These are phyloP conservation scores for Barbus barbus DNA, from an alignment of 2,113 vertebrate species.

Conservation along the genomic window DNA sequence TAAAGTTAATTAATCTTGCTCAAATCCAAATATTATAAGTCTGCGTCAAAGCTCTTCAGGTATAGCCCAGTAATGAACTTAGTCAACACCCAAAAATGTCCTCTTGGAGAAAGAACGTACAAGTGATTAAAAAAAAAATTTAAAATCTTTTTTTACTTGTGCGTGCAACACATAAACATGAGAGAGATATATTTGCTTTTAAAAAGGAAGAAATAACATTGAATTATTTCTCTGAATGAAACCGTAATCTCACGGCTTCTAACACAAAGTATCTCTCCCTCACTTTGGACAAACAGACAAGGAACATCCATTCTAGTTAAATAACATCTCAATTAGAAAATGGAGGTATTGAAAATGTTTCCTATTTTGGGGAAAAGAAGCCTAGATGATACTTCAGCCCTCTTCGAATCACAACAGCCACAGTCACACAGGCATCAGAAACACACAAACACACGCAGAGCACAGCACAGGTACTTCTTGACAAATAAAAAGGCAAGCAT, in stretches of 20 bases:
- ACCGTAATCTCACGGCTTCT: no score
- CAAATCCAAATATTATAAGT: not conserved
- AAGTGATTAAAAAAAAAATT: not conserved
- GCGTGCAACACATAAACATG: conserved; percentile 18
- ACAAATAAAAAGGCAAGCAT: conserved; percentile 46
- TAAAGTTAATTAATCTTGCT: not conserved
- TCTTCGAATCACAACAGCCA: conserved; percentile 34
- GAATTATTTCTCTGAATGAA: conserved; percentile 1
- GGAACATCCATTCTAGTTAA: conserved; percentile 36
- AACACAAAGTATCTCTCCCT: not conserved
- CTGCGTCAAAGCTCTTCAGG: not conserved
- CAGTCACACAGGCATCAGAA: conserved; percentile 17
- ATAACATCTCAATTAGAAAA: conserved; percentile 2
- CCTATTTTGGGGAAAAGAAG: conserved; percentile 25
- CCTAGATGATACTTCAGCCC: conserved; percentile 40
- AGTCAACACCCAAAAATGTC: not conserved
- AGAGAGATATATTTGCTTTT: not conserved
- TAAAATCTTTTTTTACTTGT: conserved; percentile 8
- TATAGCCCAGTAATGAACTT: conserved; percentile 11
- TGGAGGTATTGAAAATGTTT: not conserved
- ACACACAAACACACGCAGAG: conserved; percentile 9
- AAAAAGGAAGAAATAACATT: not conserved
- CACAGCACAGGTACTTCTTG: conserved; percentile 10
- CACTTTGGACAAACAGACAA: conserved; percentile 17
- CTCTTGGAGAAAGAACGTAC: not conserved